Conservation (phyloP, 2,888 invertebrate genomes). For the Dexiosoma caninum region DNA sequence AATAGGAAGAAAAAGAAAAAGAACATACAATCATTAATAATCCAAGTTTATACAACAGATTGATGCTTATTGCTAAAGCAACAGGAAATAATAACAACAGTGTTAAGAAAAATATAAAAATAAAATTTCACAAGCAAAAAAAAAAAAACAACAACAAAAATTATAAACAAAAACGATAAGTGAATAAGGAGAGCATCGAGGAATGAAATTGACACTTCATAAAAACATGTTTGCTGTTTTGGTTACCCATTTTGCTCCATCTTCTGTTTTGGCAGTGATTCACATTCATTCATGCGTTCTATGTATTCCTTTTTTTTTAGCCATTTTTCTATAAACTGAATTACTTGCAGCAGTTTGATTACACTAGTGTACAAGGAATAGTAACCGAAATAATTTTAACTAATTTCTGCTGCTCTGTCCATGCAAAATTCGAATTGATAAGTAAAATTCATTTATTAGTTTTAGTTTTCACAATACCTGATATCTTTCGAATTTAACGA, state of each 20-base stretch:
- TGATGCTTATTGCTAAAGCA: constrained; percentile 63
- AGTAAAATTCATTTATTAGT: too few species aligned
- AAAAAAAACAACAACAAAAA: not conserved
- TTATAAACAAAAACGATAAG: not conserved
- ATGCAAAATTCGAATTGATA: too few species aligned
- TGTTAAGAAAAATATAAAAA: not conserved
- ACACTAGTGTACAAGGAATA: too few species aligned
- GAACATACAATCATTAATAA: constrained; percentile 62
- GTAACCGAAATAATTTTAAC: too few species aligned
- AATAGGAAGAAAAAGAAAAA: constrained; percentile 36
- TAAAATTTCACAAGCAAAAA: constrained; percentile 10
- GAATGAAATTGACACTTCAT: constrained; percentile 61
- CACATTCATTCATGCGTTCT: too few species aligned
- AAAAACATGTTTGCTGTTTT: constrained; percentile 26
- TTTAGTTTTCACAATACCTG: too few species aligned
- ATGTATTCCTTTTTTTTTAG: too few species aligned
- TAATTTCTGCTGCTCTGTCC: too few species aligned
- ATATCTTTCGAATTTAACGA: too few species aligned
- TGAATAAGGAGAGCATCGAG: constrained; percentile 11
- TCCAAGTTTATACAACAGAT: constrained; percentile 63
- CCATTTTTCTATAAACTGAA: constrained; percentile 1
- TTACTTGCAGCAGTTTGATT: not conserved
- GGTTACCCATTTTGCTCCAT: not conserved
- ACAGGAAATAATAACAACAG: constrained; percentile 54
- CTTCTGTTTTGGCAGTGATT: not conserved